A percentile compares a stretch with the other conserved stretches of the same genome.
These are phyloP conservation scores for Rhinogobius similis DNA, from an alignment of 2,113 vertebrate genomes.

Conservation along the genomic window DNA sequence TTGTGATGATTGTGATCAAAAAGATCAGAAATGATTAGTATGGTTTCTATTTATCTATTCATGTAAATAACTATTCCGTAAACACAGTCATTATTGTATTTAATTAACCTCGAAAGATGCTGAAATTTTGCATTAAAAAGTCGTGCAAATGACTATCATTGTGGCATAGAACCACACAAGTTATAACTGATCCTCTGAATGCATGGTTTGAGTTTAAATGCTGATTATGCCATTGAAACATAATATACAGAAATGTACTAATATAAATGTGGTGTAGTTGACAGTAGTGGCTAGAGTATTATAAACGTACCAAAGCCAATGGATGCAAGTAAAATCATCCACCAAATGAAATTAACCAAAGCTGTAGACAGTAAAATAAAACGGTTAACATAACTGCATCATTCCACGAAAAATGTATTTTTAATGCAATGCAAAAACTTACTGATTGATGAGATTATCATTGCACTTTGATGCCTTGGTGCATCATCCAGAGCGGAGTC, in stretches of 20 bases:
- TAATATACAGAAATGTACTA: no score
- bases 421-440: conserved; percentile 7
- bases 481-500: conserved; percentile 2
- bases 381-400: not conserved
- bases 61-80: not conserved
- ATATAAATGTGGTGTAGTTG: not conserved
- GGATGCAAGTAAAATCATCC: conserved; percentile 63
- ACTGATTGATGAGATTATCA: conserved; percentile 38
- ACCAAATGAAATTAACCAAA: conserved; percentile 58
- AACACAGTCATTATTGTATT: not conserved
- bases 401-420: not conserved
- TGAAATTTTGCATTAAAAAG: no score
- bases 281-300: not conserved
- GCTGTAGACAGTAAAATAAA: conserved; percentile 24
- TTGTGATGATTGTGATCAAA: not conserved
- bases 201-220: no score
- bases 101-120: no score
- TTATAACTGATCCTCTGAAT: no score
- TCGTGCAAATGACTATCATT: not conserved
- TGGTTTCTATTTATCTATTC: not conserved
- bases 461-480: not conserved
- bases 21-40: not conserved
- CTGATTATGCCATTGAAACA: no score
- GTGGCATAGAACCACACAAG: no score
- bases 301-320: conserved; percentile 57